A percentile compares a stretch with the other conserved stretches of the same genome.
phyloP scores from a whole-genome alignment of 2,888 invertebrate genomes.

The Drosophila anceps region DNA sequence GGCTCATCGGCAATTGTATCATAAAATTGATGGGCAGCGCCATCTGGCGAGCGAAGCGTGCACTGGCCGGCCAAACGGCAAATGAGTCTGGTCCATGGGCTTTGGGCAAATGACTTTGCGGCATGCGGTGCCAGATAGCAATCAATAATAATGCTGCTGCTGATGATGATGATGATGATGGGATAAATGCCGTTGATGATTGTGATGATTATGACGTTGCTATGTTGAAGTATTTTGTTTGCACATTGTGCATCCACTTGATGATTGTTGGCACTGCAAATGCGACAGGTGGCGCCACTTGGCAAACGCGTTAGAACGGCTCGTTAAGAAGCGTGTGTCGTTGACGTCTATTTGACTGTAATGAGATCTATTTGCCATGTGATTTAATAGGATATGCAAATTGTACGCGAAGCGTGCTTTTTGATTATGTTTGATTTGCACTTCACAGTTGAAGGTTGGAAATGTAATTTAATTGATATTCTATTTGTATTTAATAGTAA shows the following conservation, averaged over 20 bases:
- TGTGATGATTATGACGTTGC: conserved; percentile 20
- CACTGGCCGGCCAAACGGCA: conserved; percentile 38
- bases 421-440: not conserved
- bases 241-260: conserved; percentile 41
- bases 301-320: conserved; percentile 19
- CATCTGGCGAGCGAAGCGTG: conserved; percentile 63
- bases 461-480: not conserved
- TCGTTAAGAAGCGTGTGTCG: conserved; percentile 12
- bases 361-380: not conserved
- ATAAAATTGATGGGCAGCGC: conserved; percentile 53
- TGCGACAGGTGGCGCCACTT: conserved; percentile 62
- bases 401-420: not conserved
- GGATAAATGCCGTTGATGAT: conserved; percentile 1
- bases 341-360: conserved; percentile 15
- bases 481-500: too few species aligned
- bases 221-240: conserved; percentile 38
- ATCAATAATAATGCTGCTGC: conserved; percentile 29
- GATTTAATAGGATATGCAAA: not conserved
- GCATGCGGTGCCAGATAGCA: conserved; percentile 45
- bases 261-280: conserved; percentile 35
- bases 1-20: conserved; percentile 59
- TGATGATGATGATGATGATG: conserved; percentile 21
- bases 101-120: conserved; percentile 64
- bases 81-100: conserved; percentile 50
- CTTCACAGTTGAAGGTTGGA: not conserved